Percentiles rank a stretch among this genome's conserved stretches.
Conservation (phyloP, 2,888 invertebrate genomes). For the Strigamia transsilvanica region DNA sequence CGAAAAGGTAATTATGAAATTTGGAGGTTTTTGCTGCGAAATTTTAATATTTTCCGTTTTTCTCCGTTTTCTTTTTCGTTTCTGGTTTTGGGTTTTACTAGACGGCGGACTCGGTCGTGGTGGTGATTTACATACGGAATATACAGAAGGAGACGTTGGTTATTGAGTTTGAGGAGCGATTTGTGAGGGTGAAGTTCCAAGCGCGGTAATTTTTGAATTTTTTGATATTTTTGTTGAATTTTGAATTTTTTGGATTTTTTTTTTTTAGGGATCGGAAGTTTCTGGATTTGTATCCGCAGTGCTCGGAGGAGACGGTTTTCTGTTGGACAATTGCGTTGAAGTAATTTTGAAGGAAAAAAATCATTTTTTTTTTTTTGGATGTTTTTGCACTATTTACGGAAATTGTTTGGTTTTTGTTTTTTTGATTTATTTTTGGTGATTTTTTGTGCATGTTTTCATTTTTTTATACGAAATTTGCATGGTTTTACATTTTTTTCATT, state of each 20-base stretch:
- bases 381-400: too few relatives aligned
- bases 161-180: background rate
- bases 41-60: background rate
- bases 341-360: too few relatives aligned
- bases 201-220: background rate
- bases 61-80: background rate
- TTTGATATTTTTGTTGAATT: background rate
- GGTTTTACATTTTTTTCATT: too few relatives aligned
- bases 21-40: background rate
- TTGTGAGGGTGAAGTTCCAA: conserved; percentile 7
- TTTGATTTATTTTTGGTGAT: too few relatives aligned
- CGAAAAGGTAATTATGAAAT: conserved; percentile 10
- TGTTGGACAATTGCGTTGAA: conserved; percentile 8
- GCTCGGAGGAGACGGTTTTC: background rate
- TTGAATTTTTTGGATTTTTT: background rate
- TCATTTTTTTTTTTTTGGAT: too few relatives aligned
- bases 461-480: too few relatives aligned
- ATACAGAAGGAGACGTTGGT: conserved; percentile 10
- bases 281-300: conserved; percentile 21
- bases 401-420: too few relatives aligned
- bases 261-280: conserved; percentile 11
- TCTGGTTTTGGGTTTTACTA: background rate
- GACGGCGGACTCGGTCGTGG: background rate
- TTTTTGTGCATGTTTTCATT: too few relatives aligned
- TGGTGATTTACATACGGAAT: background rate